phyloP scores from a whole-genome alignment of 2,888 invertebrate genomes.

The Eupithecia subfuscata region DNA sequence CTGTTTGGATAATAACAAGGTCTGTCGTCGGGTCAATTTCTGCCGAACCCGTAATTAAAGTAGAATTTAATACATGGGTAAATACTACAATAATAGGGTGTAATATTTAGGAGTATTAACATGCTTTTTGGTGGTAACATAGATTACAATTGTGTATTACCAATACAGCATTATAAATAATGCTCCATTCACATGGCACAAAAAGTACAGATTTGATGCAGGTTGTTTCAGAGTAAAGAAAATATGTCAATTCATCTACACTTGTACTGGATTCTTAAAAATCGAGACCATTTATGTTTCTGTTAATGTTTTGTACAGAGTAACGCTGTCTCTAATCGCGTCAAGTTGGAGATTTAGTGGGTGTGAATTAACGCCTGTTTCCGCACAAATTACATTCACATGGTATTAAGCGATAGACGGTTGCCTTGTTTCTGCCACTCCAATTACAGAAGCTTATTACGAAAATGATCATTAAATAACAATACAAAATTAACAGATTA shows the following conservation, averaged over 20 bases:
- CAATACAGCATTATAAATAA: not conserved
- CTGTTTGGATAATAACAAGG: not conserved
- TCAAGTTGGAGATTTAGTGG: not conserved
- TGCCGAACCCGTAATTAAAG: not conserved
- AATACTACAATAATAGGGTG: not conserved
- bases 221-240: not conserved
- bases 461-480: not conserved
- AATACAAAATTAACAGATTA: not conserved
- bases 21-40: not conserved
- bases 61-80: not conserved
- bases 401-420: not conserved
- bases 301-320: not conserved
- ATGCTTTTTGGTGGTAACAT: not conserved
- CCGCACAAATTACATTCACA: not conserved
- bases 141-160: not conserved
- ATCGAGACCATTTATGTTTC: not conserved
- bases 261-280: conserved; percentile 4
- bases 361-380: not conserved
- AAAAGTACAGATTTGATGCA: not conserved
- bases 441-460: not conserved
- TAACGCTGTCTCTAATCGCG: not conserved
- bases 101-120: not conserved
- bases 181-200: conserved; percentile 10
- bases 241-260: not conserved
- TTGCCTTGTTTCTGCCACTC: not conserved